Evolutionary conservation across 2,888 invertebrate species (phyloP), one percentile per base, ranked within the genome.

Genomic region (Chamaedrilus cognettii): DNA sequence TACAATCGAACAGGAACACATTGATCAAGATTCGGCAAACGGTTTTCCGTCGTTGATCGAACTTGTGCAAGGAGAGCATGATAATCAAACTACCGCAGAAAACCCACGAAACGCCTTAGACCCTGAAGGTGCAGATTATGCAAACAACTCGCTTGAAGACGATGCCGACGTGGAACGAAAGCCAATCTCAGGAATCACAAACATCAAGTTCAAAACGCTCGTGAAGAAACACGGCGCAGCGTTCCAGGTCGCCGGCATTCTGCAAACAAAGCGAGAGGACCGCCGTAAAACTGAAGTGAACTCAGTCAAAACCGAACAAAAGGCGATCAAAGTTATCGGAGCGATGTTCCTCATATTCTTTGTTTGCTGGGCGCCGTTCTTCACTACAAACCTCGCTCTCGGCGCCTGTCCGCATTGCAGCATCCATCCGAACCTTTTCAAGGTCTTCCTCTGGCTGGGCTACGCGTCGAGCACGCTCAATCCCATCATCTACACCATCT

Each of bases 261-360:
- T 81, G 58, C 74, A 79, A 0, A 72, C 75, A 63, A 74, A 74
- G 32, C 75, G 76, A n/a, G 74, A 75, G 31, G 69, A 73, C 3
- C 66, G 70, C 28, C 70, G 70, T 64, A 75, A 76, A 52, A 70
- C 65, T 60, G 59, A 68, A 51, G 62, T 69, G 56, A 68, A 74
- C 50, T 91, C 77, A 56, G 84, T 96, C 64, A 88, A 92, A 3
- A 87, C 94, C 62, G 96, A 97, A 82, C 96, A 96, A 81, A 96
- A 96, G 83, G 97, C 97, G 0, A 96, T 96, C 15, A 95, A 96
- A 86, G 72, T 83, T 5, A 76, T 83, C 2, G 82, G 82, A 33
- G 78, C 82, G n/a, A 81, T 83, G 62, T 83, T 83, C 70, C 77
- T 77, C 50, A 79, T 81, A 49, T 83, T 83, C 70, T 77, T 83